A percentile compares a stretch with the other conserved stretches of the same genome.
Conservation (phyloP, 2,113 vertebrate genomes). For the Corythoichthys haematopterus region DNA sequence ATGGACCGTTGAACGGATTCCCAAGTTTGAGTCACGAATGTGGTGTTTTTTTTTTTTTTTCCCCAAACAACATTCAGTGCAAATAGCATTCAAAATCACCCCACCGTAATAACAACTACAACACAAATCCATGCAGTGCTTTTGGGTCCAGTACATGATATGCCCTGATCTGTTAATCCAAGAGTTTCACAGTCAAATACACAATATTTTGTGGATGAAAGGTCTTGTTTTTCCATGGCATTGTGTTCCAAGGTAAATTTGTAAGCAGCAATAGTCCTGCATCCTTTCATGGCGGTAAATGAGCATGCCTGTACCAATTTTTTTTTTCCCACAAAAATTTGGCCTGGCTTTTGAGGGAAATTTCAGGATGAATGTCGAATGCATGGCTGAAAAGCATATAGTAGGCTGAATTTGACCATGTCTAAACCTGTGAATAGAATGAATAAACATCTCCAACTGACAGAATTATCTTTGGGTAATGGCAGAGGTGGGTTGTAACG, state of each 20-base stretch:
- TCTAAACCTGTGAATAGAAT: too few species aligned
- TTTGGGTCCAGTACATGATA: constrained; percentile 21
- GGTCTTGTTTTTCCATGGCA: constrained; percentile 17
- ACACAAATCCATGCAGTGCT: constrained; percentile 58
- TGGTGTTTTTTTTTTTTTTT: constrained; percentile 34
- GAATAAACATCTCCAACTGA: too few species aligned
- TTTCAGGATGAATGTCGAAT: neutral
- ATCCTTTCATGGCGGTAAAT: neutral
- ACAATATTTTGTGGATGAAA: constrained; percentile 33
- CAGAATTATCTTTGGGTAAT: too few species aligned
- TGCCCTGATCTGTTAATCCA: constrained; percentile 2
- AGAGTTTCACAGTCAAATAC: constrained; percentile 14
- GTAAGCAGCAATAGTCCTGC: neutral
- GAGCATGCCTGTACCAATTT: neutral
- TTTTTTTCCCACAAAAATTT: neutral
- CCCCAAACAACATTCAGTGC: constrained; percentile 25
- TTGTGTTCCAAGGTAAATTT: constrained; percentile 25
- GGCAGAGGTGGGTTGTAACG: too few species aligned
- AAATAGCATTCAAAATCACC: constrained; percentile 9
- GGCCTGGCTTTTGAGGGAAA: neutral
- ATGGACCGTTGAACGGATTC: neutral
- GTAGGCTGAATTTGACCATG: too few species aligned
- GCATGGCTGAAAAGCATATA: too few species aligned
- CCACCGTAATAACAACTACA: constrained; percentile 26
- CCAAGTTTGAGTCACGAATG: neutral